Evolutionary conservation across 2,888 invertebrate genomes (phyloP).

Genomic region (Tromatobia lineatoria): DNA sequence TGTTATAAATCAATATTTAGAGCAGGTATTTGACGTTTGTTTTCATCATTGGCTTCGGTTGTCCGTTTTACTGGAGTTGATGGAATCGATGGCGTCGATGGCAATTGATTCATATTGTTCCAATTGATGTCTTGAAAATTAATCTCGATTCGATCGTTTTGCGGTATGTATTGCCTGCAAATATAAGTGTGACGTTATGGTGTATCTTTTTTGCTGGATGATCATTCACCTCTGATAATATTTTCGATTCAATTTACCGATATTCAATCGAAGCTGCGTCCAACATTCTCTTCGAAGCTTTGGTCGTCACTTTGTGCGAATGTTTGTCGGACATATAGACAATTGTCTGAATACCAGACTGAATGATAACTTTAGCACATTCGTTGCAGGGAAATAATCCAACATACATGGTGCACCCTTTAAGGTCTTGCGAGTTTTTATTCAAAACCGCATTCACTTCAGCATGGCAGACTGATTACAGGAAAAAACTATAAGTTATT

Average conservation of each 20-base stretch:
- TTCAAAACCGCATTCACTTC: slow-evolving; percentile 99
- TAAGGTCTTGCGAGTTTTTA: slow-evolving; percentile 92
- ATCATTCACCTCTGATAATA: not conserved
- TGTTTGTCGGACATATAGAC: slow-evolving; percentile 95
- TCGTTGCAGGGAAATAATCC: slow-evolving; percentile 98
- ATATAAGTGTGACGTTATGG: slow-evolving; percentile 44
- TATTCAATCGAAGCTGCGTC: slow-evolving; percentile 91
- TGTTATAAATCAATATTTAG: not conserved
- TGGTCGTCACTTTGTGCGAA: slow-evolving; percentile 88
- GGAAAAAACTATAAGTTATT: slow-evolving; percentile 32
- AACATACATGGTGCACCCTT: slow-evolving; percentile 94
- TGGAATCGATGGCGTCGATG: slow-evolving; percentile 81
- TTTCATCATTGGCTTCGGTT: slow-evolving; percentile 29
- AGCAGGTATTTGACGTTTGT: slow-evolving; percentile 17
- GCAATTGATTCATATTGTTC: slow-evolving; percentile 86
- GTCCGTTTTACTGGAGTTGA: slow-evolving; percentile 70
- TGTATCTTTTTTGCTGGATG: not conserved
- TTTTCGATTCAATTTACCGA: slow-evolving; percentile 85
- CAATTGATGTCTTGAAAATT: slow-evolving; percentile 89
- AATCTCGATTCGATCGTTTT: slow-evolving; percentile 88
- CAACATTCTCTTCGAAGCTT: slow-evolving; percentile 94
- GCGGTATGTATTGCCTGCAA: slow-evolving; percentile 89
- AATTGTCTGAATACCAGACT: slow-evolving; percentile 94
- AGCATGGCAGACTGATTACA: slow-evolving; percentile 95
- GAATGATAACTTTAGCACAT: slow-evolving; percentile 98